Evolutionary conservation across 2,113 vertebrate species (phyloP), one percentile per base, ranked within the genome.

Genomic region (Colinus virginianus): DNA sequence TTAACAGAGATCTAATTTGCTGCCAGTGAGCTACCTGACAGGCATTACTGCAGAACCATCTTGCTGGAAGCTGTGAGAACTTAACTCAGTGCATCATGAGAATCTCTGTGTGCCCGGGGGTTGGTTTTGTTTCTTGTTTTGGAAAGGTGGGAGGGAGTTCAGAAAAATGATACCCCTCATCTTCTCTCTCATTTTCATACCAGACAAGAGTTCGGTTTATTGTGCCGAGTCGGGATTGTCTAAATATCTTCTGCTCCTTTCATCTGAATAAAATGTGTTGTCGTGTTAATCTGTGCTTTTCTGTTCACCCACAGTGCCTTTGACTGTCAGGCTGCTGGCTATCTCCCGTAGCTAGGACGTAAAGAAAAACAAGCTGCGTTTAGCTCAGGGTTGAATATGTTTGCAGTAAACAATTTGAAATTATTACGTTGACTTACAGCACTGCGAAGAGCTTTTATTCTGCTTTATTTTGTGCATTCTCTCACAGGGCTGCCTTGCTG

Each of bases 321-420:
- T 23, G 12, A 69, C 36, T 55, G 5, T 40, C 26, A 32, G 40
- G n/a, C 25, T 88, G 53, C 42, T 80, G 67, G 59, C 77, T 63
- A 25, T 26, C 81, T 87, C 74, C 48, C 32, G 78, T 46, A 78
- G 75, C 46, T 63, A 48, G 76, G 43, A 59, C 61, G 43, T 64
- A 69, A 79, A 74, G 87, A 34, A 48, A 63, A 92, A 30, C 32
- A 20, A 4, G 9, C 55, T 48, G 40, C 64, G 13, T 88, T 87
- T 86, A 86, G 53, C 72, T 70, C 74, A 34, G 38, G 62, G 75
- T 87, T 85, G 78, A 74, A 77, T 67, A 14, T 70, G 79, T 89
- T 92, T 81, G 56, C 40, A 81, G 68, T 68, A 96, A 93, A 95
- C 85, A 81, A 49, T 75, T 91, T 58, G 53, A 19, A 83, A 71